Evolutionary conservation across 2,888 invertebrate genomes (phyloP).

Genomic region (Sminthurinus aureus): DNA sequence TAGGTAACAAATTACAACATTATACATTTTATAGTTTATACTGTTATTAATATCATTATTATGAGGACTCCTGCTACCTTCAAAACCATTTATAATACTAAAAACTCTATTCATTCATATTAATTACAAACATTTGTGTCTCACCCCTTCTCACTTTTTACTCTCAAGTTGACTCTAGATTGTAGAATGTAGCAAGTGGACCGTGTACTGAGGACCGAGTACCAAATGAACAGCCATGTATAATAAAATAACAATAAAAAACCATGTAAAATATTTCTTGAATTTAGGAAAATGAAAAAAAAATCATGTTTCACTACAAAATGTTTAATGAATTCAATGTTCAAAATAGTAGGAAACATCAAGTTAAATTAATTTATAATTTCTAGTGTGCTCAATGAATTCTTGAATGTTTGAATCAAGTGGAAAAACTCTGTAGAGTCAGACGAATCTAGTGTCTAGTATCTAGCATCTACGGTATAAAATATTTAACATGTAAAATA

Average conservation of each 20-base stretch:
- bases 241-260: neutral
- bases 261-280: neutral
- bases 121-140: neutral
- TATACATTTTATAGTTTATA: slow-evolving; percentile 3
- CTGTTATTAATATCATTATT: neutral
- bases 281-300: too few relatives aligned
- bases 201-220: neutral
- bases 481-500: too few relatives aligned
- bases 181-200: too few relatives aligned
- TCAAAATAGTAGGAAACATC: too few relatives aligned
- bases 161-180: neutral
- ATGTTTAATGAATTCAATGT: too few relatives aligned
- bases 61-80: neutral
- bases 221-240: neutral
- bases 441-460: too few relatives aligned
- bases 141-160: neutral
- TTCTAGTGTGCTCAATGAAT: too few relatives aligned
- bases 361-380: too few relatives aligned
- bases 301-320: too few relatives aligned
- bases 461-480: too few relatives aligned
- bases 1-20: neutral
- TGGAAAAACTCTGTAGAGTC: too few relatives aligned
- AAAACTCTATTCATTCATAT: slow-evolving; percentile 2
- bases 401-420: too few relatives aligned
- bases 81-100: slow-evolving; percentile 13